Evolutionary conservation across 2,888 invertebrate species (phyloP), one percentile per base, ranked within the genome.

Genomic region (Drosophila nigricruria): DNA sequence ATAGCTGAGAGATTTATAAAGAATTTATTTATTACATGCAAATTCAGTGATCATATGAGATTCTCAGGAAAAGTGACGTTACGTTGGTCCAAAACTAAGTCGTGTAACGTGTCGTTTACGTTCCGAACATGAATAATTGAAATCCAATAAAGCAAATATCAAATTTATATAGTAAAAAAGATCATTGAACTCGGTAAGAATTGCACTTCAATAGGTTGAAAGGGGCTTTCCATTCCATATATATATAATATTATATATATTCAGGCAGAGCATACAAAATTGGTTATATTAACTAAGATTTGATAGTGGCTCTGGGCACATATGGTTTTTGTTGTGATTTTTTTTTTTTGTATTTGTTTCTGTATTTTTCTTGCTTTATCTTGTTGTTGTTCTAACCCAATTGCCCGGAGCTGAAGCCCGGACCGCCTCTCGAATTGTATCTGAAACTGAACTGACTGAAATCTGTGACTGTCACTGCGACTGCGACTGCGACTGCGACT

Each of bases 341-440:
- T 16, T 27, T 66, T 42, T 40, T 30, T 30, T 30, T 49, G 20
- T 18, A 9, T 23, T 47, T 27, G 8, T 25, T n/a, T 25, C 12
- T 34, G 20, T 34, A 5, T 52, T 23, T 34, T 25, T 53, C 38
- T 38, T 25, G 53, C 38, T 53, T 50, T 54, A 25, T 36, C 47
- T 66, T 25, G 50, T 18, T 66, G 62, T 58, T 63, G 62, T 56
- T 70, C 58, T 64, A 70, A 73, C 57, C 70, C 70, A 74, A 62
- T 75, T 59, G 76, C 62, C 62, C 42, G 59, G 61, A 67, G 70
- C 60, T 66, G 57, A 25, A 47, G 58, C 36, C 25, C 56, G 49
- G 54, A 54, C 66, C 63, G 63, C 62, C 70, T 42, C 70, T 70
- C 64, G 42, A 63, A 70, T 74, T 64, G 47, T 52, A 34, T 57